Evolutionary conservation across 2,797 vertebrate species (phyloP).

Genomic region (Lepilemur septentrionalis): DNA sequence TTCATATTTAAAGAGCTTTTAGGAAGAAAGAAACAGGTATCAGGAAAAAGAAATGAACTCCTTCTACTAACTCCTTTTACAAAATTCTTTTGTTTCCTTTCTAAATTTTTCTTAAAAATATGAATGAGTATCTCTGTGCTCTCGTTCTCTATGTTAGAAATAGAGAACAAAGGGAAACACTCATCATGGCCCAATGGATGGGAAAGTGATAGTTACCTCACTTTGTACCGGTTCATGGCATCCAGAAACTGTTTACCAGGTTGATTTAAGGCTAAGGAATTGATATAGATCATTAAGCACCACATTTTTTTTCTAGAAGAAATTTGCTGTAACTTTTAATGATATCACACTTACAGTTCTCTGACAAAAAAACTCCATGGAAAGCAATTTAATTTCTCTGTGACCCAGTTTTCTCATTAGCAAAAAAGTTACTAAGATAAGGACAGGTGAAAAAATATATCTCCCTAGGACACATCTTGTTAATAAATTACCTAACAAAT

Average conservation of each 20-base stretch:
- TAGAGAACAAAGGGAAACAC: neutral
- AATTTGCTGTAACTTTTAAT: constrained; percentile 19
- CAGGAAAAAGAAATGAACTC: neutral
- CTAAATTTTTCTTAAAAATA: constrained; percentile 5
- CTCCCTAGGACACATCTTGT: neutral
- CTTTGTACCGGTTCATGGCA: neutral
- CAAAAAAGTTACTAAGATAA: constrained; percentile 22
- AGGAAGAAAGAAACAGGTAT: neutral
- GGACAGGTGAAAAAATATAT: neutral
- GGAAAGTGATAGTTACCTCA: neutral
- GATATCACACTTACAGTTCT: neutral
- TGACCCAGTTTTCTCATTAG: constrained; percentile 36
- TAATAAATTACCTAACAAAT: constrained; percentile 31
- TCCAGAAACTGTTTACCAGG: neutral
- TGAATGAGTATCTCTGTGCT: neutral
- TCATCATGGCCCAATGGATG: neutral
- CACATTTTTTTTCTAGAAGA: neutral
- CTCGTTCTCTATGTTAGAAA: neutral
- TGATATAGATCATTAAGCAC: neutral
- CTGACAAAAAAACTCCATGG: neutral
- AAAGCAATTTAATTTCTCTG: neutral
- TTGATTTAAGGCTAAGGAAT: neutral
- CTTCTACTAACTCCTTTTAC: neutral
- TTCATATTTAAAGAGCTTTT: neutral
- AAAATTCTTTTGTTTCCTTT: neutral